A percentile compares a stretch with the other conserved stretches of the same genome.
phyloP scores from a whole-genome alignment of 1,140 invertebrate species.

The Bombus cullumanus region DNA sequence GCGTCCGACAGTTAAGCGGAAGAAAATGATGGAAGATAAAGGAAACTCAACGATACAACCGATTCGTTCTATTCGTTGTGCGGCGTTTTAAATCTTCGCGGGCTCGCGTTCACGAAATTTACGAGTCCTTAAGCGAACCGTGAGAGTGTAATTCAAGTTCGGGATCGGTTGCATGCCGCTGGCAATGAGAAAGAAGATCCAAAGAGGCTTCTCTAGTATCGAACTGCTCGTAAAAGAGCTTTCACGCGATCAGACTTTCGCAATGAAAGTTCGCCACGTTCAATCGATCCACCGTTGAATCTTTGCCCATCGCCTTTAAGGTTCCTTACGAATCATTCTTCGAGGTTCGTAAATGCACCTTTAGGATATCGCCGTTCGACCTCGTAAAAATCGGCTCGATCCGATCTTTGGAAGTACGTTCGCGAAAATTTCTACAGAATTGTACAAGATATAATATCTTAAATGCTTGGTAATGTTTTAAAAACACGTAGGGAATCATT shows the following conservation, averaged over 20 bases:
- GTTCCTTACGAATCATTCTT: conserved; percentile 4
- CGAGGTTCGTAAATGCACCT: conserved; percentile 12
- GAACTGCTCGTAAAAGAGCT: conserved; percentile 63
- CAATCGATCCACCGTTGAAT: conserved; percentile 44
- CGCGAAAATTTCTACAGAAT: too few species aligned
- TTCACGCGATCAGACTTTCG: conserved; percentile 62
- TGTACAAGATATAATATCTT: too few species aligned
- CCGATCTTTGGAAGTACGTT: not conserved
- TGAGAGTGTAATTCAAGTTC: conserved; percentile 32
- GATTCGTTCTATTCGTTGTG: not conserved
- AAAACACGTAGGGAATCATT: too few species aligned
- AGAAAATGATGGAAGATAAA: not conserved
- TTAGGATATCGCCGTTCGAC: not conserved
- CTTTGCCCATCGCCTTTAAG: not conserved
- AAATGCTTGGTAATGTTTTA: too few species aligned
- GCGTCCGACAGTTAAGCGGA: not conserved
- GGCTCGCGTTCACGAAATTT: not conserved
- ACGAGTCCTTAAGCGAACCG: not conserved
- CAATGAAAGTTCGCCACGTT: conserved; percentile 55
- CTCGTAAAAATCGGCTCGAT: not conserved
- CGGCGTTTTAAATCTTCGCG: conserved; percentile 3
- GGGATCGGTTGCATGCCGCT: conserved; percentile 1
- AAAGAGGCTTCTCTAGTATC: conserved; percentile 43
- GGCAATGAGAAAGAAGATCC: conserved; percentile 26
- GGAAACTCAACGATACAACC: not conserved